A percentile compares a stretch with the other conserved stretches of the same genome.
Conservation (phyloP, 2,888 invertebrate species). For the Ectemnius lituratus region DNA sequence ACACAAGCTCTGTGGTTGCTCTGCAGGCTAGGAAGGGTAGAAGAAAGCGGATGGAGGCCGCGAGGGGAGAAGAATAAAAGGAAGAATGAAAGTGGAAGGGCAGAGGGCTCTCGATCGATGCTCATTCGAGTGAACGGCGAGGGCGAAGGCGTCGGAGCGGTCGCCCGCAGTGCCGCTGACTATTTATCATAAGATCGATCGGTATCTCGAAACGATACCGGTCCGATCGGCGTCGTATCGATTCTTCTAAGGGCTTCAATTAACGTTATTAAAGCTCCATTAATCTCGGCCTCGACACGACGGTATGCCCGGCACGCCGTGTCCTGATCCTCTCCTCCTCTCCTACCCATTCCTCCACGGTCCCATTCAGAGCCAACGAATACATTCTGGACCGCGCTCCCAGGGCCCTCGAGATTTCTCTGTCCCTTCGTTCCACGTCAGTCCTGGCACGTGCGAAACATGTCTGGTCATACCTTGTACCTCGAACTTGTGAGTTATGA, state of each 20-base stretch:
- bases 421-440: conserved; percentile 44
- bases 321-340: conserved; percentile 57
- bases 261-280: conserved; percentile 77
- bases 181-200: conserved; percentile 77
- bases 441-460: conserved; percentile 45
- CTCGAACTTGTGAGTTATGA: conserved; percentile 16
- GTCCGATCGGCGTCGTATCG: conserved; percentile 72
- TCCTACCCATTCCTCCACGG: conserved; percentile 32
- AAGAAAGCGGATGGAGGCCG: conserved; percentile 22
- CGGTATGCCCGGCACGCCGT: conserved; percentile 68
- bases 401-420: conserved; percentile 13
- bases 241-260: conserved; percentile 77
- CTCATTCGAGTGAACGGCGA: conserved; percentile 40
- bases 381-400: conserved; percentile 31
- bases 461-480: conserved; percentile 18
- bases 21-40: conserved; percentile 30
- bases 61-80: conserved; percentile 38
- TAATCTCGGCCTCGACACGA: conserved; percentile 71
- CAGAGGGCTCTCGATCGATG: conserved; percentile 50
- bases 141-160: conserved; percentile 71
- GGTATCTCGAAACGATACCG: conserved; percentile 75
- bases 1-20: conserved; percentile 7
- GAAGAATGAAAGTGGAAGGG: conserved; percentile 47
- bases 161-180: conserved; percentile 76
- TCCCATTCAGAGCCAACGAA: conserved; percentile 38